Evolutionary conservation across 2,888 invertebrate genomes (phyloP).

Genomic region (Netelia inedita): DNA sequence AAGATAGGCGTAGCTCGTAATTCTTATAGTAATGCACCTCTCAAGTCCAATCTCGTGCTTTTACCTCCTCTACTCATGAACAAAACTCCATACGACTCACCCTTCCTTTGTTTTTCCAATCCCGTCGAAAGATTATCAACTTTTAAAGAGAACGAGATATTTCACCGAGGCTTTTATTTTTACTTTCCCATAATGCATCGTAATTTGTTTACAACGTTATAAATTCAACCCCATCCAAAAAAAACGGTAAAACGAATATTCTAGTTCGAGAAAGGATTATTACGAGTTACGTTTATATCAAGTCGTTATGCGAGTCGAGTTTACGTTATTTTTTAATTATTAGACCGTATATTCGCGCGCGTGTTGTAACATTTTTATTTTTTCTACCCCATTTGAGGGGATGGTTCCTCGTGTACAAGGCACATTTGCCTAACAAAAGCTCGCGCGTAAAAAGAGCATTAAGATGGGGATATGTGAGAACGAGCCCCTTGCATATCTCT

Average conservation of each 20-base stretch:
- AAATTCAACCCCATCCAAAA: not conserved
- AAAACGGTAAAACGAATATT: not conserved
- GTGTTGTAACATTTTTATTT: not conserved
- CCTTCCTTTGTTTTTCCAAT: not conserved
- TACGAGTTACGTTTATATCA: not conserved
- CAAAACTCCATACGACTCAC: not conserved
- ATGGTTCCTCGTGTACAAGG: not conserved
- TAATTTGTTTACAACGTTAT: not conserved
- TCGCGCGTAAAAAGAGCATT: slow-evolving; percentile 51
- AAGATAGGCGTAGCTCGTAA: slow-evolving; percentile 20
- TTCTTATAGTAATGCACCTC: slow-evolving; percentile 29
- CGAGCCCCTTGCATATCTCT: slow-evolving; percentile 24
- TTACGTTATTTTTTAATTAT: slow-evolving; percentile 1
- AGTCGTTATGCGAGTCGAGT: not conserved
- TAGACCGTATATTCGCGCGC: not conserved
- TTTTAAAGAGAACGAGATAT: not conserved
- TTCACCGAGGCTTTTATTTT: not conserved
- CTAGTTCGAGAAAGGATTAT: not conserved
- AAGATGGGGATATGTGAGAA: slow-evolving; percentile 54
- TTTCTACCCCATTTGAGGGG: slow-evolving; percentile 18
- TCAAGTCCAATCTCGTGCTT: not conserved
- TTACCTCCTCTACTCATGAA: not conserved
- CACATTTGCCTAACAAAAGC: slow-evolving; percentile 19
- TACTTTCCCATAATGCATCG: not conserved
- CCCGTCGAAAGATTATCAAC: not conserved